Conservation (phyloP, 2,113 vertebrate genomes). For the Rhynchomys soricoides region DNA sequence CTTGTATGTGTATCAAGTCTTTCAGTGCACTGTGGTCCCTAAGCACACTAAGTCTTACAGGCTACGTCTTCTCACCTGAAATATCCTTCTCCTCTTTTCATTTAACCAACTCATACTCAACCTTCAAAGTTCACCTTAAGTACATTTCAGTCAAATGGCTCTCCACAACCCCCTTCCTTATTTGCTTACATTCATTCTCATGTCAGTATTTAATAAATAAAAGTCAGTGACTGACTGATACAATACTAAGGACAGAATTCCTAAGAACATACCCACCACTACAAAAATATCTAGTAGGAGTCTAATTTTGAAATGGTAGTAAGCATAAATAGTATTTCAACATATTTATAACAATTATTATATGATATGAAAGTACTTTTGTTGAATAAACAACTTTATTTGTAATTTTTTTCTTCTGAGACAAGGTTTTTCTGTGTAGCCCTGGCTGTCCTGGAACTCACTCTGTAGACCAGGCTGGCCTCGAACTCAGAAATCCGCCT, state of each 20-base stretch:
- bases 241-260: slow-evolving; percentile 44
- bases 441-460: too few relatives aligned
- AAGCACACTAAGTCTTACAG: background rate
- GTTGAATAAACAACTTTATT: background rate
- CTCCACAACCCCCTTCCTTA: background rate
- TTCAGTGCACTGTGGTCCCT: background rate
- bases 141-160: background rate
- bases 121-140: background rate
- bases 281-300: background rate
- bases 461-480: too few relatives aligned
- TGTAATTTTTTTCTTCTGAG: too few relatives aligned
- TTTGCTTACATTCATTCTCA: background rate
- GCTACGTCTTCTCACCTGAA: background rate
- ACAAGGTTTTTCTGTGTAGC: too few relatives aligned
- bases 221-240: slow-evolving; percentile 9
- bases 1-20: background rate
- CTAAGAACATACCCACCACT: background rate
- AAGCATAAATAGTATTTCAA: slow-evolving; percentile 15
- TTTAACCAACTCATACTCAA: background rate
- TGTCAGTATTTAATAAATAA: background rate
- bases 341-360: background rate
- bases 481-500: too few relatives aligned
- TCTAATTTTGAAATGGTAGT: background rate
- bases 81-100: background rate
- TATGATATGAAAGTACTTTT: slow-evolving; percentile 19